Evolutionary conservation across 2,797 vertebrate genomes (phyloP).

Genomic region (Columba guinea): DNA sequence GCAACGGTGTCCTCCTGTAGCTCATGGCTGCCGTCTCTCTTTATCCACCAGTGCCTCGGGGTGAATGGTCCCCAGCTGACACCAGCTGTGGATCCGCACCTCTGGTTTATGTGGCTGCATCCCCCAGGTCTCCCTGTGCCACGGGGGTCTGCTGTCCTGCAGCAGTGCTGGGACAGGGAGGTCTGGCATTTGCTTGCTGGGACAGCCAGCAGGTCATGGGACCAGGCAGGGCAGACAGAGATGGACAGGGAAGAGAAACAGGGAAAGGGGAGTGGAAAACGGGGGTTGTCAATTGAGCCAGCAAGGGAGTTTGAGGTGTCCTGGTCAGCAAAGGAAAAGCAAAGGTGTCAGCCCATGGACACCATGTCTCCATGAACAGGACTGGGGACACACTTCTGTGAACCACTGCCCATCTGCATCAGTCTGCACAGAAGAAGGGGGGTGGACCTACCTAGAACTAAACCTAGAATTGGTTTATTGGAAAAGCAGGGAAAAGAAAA

Average conservation of each 20-base stretch:
- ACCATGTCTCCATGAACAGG: rapidly evolving
- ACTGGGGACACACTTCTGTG: background rate
- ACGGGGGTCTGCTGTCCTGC: background rate
- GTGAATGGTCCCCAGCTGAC: background rate
- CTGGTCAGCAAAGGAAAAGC: background rate
- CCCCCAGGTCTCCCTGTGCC: background rate
- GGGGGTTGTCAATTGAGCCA: background rate
- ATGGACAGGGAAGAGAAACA: background rate
- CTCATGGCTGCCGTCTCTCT: background rate
- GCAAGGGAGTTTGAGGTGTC: background rate
- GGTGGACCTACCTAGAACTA: background rate
- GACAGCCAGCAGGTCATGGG: background rate
- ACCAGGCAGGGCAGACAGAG: background rate
- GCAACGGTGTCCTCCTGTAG: background rate
- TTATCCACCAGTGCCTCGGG: background rate
- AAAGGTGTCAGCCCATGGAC: background rate
- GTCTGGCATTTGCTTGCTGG: background rate
- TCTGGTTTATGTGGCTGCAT: too few relatives aligned
- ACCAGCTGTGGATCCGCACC: background rate
- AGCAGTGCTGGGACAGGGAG: background rate
- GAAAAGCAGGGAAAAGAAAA: background rate
- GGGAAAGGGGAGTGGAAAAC: background rate
- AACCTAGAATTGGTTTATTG: background rate
- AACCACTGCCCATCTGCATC: background rate
- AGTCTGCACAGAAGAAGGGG: background rate